phyloP scores from a whole-genome alignment of 2,888 invertebrate genomes.

The Eristalinus sepulchralis region DNA sequence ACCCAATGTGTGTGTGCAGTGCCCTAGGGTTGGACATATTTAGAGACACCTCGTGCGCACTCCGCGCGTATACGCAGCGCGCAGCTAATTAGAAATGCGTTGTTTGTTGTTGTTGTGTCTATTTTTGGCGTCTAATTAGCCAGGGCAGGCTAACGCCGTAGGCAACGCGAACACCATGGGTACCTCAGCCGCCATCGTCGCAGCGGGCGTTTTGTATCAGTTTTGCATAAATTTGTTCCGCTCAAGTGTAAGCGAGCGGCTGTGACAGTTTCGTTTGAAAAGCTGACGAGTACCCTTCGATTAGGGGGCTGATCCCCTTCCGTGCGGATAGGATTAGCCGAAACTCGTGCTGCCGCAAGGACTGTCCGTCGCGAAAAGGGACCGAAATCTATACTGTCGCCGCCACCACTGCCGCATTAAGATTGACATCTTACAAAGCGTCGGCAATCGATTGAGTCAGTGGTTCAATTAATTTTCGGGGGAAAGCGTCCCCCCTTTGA shows the following conservation, averaged over 20 bases:
- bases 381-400: constrained; percentile 69
- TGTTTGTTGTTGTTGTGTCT: constrained; percentile 8
- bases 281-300: constrained; percentile 50
- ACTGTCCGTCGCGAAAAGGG: constrained; percentile 30
- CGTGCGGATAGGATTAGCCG: constrained; percentile 69
- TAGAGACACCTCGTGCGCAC: constrained; percentile 31
- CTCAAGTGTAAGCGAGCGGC: constrained; percentile 57
- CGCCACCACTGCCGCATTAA: constrained; percentile 44
- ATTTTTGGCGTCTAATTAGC: constrained; percentile 55
- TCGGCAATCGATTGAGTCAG: constrained; percentile 68
- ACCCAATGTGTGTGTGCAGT: constrained; percentile 36
- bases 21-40: constrained; percentile 30
- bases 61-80: background rate
- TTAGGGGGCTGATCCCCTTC: constrained; percentile 59
- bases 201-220: constrained; percentile 40
- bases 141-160: no score
- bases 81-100: constrained; percentile 55
- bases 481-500: constrained; percentile 54
- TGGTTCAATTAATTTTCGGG: constrained; percentile 70
- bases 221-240: constrained; percentile 61
- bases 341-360: constrained; percentile 69
- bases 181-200: background rate
- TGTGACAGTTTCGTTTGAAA: constrained; percentile 64
- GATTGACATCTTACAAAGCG: constrained; percentile 71
- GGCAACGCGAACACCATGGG: no score